Conservation (phyloP, 1,140 invertebrate species). For the Octopus sinensis region DNA sequence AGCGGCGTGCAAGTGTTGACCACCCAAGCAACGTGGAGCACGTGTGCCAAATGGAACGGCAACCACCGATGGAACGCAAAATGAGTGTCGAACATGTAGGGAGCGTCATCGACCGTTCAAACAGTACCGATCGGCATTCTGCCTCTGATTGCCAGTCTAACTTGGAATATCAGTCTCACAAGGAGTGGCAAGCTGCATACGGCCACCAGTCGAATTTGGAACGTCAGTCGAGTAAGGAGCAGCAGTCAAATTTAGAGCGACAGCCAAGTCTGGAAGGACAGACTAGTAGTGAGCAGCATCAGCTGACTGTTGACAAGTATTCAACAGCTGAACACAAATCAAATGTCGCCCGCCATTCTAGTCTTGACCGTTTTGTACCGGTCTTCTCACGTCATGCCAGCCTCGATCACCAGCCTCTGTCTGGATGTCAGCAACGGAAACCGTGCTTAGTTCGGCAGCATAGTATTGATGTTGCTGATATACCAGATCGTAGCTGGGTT, state of each 20-base stretch:
- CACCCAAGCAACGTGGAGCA: neutral
- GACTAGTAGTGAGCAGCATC: neutral
- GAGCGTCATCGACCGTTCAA: neutral
- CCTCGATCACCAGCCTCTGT: conserved; percentile 1
- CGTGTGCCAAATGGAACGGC: neutral
- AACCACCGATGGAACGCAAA: neutral
- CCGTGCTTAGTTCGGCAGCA: neutral
- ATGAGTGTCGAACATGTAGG: neutral
- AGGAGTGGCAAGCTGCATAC: neutral
- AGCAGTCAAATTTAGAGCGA: neutral
- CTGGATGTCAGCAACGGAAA: neutral
- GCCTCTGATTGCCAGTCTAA: neutral
- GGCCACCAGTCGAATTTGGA: neutral
- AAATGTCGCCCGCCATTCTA: neutral
- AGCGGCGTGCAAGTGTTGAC: neutral
- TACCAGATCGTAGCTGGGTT: conserved; percentile 1
- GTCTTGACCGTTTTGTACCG: neutral
- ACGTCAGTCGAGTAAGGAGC: neutral
- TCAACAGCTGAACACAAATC: neutral
- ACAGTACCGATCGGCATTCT: neutral
- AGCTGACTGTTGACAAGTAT: neutral
- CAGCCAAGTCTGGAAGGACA: neutral
- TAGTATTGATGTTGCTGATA: conserved; percentile 7
- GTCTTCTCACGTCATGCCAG: conserved; percentile 5
- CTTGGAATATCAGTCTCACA: neutral